These are phyloP conservation scores for Thamnophis elegans DNA, from an alignment of 2,797 vertebrate genomes.

Conservation along the genomic window DNA sequence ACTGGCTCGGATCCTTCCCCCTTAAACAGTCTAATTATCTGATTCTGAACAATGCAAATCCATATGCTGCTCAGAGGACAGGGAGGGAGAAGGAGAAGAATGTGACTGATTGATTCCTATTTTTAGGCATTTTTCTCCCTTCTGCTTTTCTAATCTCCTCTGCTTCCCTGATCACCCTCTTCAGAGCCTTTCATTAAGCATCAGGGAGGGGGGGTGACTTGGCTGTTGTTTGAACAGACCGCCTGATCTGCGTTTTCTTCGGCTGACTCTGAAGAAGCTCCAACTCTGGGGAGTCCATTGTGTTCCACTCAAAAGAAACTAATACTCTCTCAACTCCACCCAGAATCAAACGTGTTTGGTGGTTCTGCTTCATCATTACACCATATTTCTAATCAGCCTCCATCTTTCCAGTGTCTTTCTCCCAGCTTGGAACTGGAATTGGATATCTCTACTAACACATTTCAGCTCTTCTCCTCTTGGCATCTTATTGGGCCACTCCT, in stretches of 20 bases:
- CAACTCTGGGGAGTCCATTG: neutral
- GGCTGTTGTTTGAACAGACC: neutral
- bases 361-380: too few relatives aligned
- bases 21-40: conserved; percentile 11
- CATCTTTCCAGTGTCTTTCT: too few relatives aligned
- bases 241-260: neutral
- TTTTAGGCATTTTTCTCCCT: conserved; percentile 26
- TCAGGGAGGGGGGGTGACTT: neutral
- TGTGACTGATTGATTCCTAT: conserved; percentile 2
- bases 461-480: neutral
- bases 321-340: neutral
- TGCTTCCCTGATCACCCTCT: conserved; percentile 13
- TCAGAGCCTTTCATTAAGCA: neutral
- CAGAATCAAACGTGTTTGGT: too few relatives aligned
- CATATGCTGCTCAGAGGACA: neutral
- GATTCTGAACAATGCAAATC: conserved; percentile 20
- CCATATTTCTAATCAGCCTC: too few relatives aligned
- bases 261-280: neutral
- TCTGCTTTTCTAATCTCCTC: conserved; percentile 24
- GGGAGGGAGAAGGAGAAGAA: conserved; percentile 14
- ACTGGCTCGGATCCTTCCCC: neutral
- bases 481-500: neutral
- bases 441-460: neutral
- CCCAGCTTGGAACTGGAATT: too few relatives aligned
- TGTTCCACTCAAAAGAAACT: neutral